Evolutionary conservation across 2,797 vertebrate species (phyloP).

Genomic region (Melanogrammus aeglefinus): DNA sequence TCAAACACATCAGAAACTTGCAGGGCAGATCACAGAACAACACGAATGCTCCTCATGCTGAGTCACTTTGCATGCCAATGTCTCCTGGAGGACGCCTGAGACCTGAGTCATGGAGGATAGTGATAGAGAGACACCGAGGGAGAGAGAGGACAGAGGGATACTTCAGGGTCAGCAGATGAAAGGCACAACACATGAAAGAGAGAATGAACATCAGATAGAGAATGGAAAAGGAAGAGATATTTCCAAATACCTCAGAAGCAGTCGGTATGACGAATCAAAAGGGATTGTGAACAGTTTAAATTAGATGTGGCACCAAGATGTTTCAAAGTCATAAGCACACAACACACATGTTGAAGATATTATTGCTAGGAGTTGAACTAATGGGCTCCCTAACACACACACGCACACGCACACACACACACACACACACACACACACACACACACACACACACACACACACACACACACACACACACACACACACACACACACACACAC

Average conservation of each 20-base stretch:
- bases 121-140: no score
- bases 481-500: constrained; percentile 2
- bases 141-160: no score
- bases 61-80: no score
- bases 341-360: constrained; percentile 1
- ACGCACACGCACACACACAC: neutral
- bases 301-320: constrained; percentile 58
- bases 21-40: neutral
- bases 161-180: constrained; percentile 16
- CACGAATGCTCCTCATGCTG: neutral
- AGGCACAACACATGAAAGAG: constrained; percentile 30
- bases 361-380: neutral
- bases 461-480: constrained; percentile 20
- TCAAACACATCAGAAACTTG: neutral
- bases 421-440: no score
- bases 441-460: no score
- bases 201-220: constrained; percentile 40
- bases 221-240: constrained; percentile 50
- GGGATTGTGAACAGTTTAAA: constrained; percentile 61
- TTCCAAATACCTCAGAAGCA: constrained; percentile 70
- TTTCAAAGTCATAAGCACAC: constrained; percentile 41
- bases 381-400: neutral
- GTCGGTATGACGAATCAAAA: constrained; percentile 69
- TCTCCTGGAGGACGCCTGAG: no score
- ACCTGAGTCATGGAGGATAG: no score